Evolutionary conservation across 2,797 vertebrate species (phyloP).

Genomic region (Chaunax sp.): DNA sequence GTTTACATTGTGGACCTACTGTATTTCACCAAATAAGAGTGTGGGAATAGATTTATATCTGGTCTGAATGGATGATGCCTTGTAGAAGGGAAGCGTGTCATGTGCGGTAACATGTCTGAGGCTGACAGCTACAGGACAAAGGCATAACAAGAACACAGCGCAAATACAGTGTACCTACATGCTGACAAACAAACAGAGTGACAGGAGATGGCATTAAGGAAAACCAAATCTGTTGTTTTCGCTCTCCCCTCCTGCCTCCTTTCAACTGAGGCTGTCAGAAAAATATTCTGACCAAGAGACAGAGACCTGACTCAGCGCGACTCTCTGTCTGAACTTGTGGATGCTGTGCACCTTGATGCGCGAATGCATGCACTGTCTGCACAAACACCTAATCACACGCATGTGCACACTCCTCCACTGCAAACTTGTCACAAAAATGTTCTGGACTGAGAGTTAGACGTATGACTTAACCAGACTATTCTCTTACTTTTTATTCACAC

Average conservation of each 20-base stretch:
- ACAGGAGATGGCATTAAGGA: conserved; percentile 42
- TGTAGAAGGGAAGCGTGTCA: too few species aligned
- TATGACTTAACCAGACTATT: conserved; percentile 62
- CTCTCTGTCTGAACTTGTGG: conserved; percentile 40
- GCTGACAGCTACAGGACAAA: conserved; percentile 12
- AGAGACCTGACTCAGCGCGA: conserved; percentile 63
- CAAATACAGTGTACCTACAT: background rate
- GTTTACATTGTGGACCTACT: background rate
- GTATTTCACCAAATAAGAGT: background rate
- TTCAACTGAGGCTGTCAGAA: conserved; percentile 63
- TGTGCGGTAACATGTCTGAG: background rate
- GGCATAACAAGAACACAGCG: background rate
- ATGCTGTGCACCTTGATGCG: conserved; percentile 38
- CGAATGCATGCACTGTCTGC: conserved; percentile 14
- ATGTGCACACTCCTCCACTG: conserved; percentile 30
- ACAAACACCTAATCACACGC: conserved; percentile 6
- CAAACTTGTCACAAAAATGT: conserved; percentile 72
- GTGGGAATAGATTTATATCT: background rate
- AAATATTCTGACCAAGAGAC: conserved; percentile 57
- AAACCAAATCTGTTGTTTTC: conserved; percentile 60
- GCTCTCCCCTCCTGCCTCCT: conserved; percentile 38
- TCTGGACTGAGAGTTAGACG: conserved; percentile 42
- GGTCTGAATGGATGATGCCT: background rate
- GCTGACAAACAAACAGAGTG: background rate
- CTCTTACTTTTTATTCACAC: conserved; percentile 4